These are phyloP conservation scores for Nebria brevicollis DNA, from an alignment of 2,888 invertebrate genomes.

Conservation along the genomic window DNA sequence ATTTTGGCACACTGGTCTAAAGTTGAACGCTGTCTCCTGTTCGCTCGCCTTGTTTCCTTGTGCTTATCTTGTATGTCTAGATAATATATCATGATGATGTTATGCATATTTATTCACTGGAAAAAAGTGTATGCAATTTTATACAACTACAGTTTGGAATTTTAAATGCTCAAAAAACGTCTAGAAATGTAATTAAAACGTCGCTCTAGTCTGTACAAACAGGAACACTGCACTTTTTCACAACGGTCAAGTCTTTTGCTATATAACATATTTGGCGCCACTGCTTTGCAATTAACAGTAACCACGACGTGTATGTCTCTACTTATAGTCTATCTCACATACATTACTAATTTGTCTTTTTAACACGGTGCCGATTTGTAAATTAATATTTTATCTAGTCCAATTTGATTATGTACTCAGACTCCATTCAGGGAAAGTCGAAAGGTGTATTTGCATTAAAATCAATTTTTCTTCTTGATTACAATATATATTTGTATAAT, in stretches of 20 bases:
- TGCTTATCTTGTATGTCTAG: background rate
- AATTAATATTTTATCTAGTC: background rate
- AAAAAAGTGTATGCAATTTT: background rate
- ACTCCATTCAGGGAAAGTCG: too few relatives aligned
- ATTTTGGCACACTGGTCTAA: too few relatives aligned
- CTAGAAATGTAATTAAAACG: slow-evolving; percentile 1
- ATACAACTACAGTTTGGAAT: background rate
- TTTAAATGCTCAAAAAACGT: background rate
- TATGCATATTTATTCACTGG: background rate
- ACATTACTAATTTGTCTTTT: too few relatives aligned
- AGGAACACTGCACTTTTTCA: slow-evolving; percentile 4
- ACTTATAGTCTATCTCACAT: background rate
- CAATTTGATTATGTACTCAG: too few relatives aligned
- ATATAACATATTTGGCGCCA: slow-evolving; percentile 38
- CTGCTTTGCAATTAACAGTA: slow-evolving; percentile 36
- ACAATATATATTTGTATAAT: too few relatives aligned
- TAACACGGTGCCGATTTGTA: slow-evolving; percentile 2
- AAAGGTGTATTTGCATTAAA: too few relatives aligned
- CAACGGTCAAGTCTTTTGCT: background rate
- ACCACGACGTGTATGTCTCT: slow-evolving; percentile 19
- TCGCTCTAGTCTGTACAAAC: background rate
- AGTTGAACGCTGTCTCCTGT: too few relatives aligned
- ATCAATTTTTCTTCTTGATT: too few relatives aligned
- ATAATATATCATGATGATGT: background rate
- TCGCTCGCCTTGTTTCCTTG: background rate